These are phyloP conservation scores for Semnornis frantzii DNA, from an alignment of 2,113 vertebrate species.

Conservation along the genomic window DNA sequence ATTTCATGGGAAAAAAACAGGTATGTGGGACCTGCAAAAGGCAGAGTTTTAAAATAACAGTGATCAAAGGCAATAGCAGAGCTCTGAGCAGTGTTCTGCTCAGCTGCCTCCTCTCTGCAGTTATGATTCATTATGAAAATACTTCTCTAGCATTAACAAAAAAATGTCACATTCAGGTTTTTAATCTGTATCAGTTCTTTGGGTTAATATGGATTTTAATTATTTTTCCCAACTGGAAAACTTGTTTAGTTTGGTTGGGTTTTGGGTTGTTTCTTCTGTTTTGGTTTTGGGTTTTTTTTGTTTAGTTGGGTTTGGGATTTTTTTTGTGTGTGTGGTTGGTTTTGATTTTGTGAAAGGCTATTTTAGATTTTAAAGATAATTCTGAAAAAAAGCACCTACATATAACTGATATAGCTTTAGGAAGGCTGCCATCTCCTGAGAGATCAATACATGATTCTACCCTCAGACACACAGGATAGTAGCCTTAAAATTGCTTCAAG, in stretches of 20 bases:
- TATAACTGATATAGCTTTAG: not conserved
- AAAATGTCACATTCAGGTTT: not conserved
- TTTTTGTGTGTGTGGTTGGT: too few relatives aligned
- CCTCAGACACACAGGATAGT: not conserved
- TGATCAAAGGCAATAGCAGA: not conserved
- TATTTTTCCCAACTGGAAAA: not conserved
- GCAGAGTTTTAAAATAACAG: slow-evolving; percentile 5
- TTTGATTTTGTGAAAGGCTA: not conserved
- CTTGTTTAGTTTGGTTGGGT: too few relatives aligned
- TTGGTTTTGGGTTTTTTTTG: too few relatives aligned
- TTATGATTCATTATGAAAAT: not conserved
- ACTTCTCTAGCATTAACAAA: not conserved
- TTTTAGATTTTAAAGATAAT: not conserved
- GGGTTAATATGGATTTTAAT: not conserved
- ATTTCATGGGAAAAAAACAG: not conserved
- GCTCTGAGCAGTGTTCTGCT: not conserved
- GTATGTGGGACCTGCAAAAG: not conserved
- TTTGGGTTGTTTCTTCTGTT: too few relatives aligned
- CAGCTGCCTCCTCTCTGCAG: not conserved
- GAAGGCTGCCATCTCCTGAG: not conserved
- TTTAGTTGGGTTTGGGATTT: too few relatives aligned
- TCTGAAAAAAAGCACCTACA: not conserved
- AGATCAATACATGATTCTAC: not conserved
- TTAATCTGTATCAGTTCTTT: not conserved
- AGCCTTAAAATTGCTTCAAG: not conserved